Conservation (phyloP, 2,113 vertebrate species). For the Collichthys lucidus region DNA sequence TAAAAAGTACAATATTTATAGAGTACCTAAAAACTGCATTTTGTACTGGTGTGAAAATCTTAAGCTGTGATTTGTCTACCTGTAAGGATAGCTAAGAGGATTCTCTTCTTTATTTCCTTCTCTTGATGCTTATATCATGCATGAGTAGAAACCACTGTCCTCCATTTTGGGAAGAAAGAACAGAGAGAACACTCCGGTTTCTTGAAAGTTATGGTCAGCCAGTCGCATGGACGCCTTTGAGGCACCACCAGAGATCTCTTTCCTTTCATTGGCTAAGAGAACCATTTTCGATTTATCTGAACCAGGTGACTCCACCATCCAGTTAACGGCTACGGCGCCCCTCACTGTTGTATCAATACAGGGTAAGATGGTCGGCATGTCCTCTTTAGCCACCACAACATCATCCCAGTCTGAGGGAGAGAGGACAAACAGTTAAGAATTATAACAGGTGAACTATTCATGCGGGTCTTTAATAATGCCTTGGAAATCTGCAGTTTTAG, state of each 20-base stretch:
- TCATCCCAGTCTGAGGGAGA: conserved; percentile 70
- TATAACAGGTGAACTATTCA: neutral
- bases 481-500: neutral
- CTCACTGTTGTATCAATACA: conserved; percentile 59
- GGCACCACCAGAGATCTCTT: conserved; percentile 36
- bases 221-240: conserved; percentile 50
- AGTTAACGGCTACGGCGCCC: conserved; percentile 63
- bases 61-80: conserved; percentile 64
- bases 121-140: conserved; percentile 59
- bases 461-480: neutral
- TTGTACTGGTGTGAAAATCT: neutral
- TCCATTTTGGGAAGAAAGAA: conserved; percentile 57
- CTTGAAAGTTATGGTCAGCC: conserved; percentile 65
- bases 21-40: too few species aligned
- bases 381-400: conserved; percentile 71
- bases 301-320: conserved; percentile 63
- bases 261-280: conserved; percentile 64
- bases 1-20: neutral
- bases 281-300: conserved; percentile 63
- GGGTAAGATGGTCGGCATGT: conserved; percentile 56
- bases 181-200: conserved; percentile 75
- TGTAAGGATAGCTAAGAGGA: conserved; percentile 78
- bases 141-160: conserved; percentile 76
- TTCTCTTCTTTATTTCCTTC: conserved; percentile 58
- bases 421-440: neutral